Evolutionary conservation across 2,888 invertebrate species (phyloP).

Genomic region (Pollenia griseotomentosa): DNA sequence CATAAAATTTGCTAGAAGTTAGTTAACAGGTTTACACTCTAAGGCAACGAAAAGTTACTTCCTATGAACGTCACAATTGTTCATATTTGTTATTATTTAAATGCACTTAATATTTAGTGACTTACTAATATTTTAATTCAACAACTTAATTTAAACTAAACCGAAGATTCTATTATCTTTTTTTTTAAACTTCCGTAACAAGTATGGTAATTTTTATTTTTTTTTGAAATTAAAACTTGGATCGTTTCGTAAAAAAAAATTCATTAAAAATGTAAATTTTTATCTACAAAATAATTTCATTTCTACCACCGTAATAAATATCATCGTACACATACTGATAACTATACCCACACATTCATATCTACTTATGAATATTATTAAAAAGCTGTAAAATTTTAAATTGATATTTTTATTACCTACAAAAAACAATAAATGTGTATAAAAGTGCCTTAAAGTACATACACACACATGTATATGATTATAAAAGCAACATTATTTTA

Average conservation of each 20-base stretch:
- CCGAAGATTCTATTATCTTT: no score
- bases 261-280: constrained; percentile 42
- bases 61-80: no score
- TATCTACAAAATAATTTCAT: constrained; percentile 22
- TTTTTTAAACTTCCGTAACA: no score
- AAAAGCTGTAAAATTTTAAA: constrained; percentile 61
- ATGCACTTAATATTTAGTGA: no score
- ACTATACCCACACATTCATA: neutral
- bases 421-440: constrained; percentile 39
- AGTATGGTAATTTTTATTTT: no score
- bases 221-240: neutral
- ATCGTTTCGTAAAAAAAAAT: neutral
- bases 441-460: neutral
- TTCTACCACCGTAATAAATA: neutral
- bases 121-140: no score
- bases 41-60: no score
- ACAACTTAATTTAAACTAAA: no score
- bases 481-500: constrained; percentile 9
- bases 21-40: no score
- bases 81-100: no score
- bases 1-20: no score
- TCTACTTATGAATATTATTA: constrained; percentile 36
- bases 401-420: constrained; percentile 60
- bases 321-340: neutral
- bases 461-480: constrained; percentile 9